Conservation (phyloP, 1,140 invertebrate species). For the Zelostemma sp. region DNA sequence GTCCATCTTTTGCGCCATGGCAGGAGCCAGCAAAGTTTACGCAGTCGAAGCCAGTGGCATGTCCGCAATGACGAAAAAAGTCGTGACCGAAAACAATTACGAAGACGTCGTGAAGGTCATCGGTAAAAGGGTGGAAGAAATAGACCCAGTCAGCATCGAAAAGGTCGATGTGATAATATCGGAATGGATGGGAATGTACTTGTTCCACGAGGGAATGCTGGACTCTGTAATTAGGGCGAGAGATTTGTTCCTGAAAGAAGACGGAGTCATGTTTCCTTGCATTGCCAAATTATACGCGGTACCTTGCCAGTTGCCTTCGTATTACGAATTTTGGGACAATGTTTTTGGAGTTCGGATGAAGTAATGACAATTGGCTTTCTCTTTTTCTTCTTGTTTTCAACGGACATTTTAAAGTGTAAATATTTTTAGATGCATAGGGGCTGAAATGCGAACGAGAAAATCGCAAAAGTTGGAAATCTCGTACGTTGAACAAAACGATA, state of each 20-base stretch:
- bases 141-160: slow-evolving; percentile 75
- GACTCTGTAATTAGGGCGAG: slow-evolving; percentile 93
- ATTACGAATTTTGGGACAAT: slow-evolving; percentile 89
- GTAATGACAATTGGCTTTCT: slow-evolving; percentile 72
- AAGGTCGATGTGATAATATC: slow-evolving; percentile 97
- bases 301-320: slow-evolving; percentile 79
- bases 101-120: slow-evolving; percentile 75
- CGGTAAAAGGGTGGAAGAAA: slow-evolving; percentile 89
- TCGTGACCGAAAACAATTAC: slow-evolving; percentile 80
- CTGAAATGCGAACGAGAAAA: slow-evolving; percentile 52
- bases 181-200: slow-evolving; percentile 99
- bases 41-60: slow-evolving; percentile 93
- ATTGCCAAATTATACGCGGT: slow-evolving; percentile 57
- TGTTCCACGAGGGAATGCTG: slow-evolving; percentile 98
- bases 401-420: too few species aligned
- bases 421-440: slow-evolving; percentile 55
- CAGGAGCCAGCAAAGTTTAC: slow-evolving; percentile 91
- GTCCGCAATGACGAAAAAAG: slow-evolving; percentile 84
- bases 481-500: slow-evolving; percentile 55
- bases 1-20: slow-evolving; percentile 95
- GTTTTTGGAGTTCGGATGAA: slow-evolving; percentile 97
- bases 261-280: slow-evolving; percentile 76
- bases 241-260: slow-evolving; percentile 84
- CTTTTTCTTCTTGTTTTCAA: slow-evolving; percentile 69
- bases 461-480: slow-evolving; percentile 60